Conservation (phyloP, 2,888 invertebrate species). For the Hypselothyrea guttata region DNA sequence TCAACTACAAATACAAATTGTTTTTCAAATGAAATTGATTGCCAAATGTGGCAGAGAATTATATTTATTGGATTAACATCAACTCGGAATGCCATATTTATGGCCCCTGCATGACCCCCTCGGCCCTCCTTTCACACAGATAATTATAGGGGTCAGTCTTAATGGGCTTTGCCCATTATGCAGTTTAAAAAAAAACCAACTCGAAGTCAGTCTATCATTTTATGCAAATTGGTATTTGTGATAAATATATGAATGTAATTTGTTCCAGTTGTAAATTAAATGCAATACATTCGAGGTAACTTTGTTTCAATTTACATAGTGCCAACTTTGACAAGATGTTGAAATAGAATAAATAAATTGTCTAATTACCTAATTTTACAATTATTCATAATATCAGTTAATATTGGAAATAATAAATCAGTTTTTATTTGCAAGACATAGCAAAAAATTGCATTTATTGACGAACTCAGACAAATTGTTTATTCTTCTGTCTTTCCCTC, state of each 20-base stretch:
- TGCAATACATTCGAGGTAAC: no score
- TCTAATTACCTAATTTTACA: no score
- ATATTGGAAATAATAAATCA: no score
- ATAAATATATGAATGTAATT: no score
- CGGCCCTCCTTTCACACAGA: background rate
- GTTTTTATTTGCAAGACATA: no score
- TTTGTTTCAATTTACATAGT: no score
- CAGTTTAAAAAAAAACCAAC: background rate
- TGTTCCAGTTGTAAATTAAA: background rate
- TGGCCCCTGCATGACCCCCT: conserved; percentile 1
- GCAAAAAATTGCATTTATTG: no score
- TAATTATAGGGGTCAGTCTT: conserved; percentile 41
- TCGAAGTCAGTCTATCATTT: conserved; percentile 16
- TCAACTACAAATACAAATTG: conserved; percentile 66
- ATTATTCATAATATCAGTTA: no score
- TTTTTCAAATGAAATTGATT: conserved; percentile 75
- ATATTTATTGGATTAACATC: conserved; percentile 77
- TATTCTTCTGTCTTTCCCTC: no score
- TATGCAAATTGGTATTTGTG: conserved; percentile 16
- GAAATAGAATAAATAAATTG: no score
- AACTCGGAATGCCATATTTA: conserved; percentile 54
- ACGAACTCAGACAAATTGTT: no score
- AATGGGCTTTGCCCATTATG: background rate
- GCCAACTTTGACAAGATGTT: no score
- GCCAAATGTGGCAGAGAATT: conserved; percentile 42